Evolutionary conservation across 2,797 vertebrate species (phyloP).

Genomic region (Taeniopygia guttata): DNA sequence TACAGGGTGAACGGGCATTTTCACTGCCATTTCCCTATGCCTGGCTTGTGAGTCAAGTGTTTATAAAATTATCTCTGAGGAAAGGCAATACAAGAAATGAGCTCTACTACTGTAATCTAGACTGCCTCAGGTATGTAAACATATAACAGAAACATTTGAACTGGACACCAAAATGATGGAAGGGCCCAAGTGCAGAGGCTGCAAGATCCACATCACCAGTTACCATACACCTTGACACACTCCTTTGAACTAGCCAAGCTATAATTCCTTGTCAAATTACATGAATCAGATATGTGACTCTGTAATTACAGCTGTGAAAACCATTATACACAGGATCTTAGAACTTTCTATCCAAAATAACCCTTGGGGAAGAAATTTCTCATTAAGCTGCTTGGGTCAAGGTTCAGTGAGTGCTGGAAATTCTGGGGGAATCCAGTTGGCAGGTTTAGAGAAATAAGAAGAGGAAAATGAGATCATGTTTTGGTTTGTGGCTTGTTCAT

Average conservation of each 20-base stretch:
- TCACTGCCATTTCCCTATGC: neutral
- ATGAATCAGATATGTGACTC: conserved; percentile 16
- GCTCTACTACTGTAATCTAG: neutral
- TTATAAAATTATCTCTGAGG: conserved; percentile 4
- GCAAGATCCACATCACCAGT: neutral
- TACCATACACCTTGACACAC: conserved; percentile 2
- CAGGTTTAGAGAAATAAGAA: conserved; percentile 38
- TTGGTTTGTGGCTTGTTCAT: neutral
- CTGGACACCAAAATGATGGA: neutral
- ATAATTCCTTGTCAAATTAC: conserved; percentile 54
- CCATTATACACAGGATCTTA: conserved; percentile 49
- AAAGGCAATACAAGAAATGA: neutral
- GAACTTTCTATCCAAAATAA: conserved; percentile 46
- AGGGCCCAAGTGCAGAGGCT: neutral
- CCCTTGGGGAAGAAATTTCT: conserved; percentile 17
- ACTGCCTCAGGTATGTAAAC: neutral
- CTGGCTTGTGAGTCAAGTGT: neutral
- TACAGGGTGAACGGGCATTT: neutral
- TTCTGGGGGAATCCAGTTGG: conserved; percentile 47
- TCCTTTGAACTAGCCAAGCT: conserved; percentile 9
- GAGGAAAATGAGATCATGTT: neutral
- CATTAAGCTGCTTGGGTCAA: conserved; percentile 28
- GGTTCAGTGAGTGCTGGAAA: neutral
- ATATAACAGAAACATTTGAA: neutral
- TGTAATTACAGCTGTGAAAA: conserved; percentile 60